Evolutionary conservation across 2,113 vertebrate species (phyloP).

Genomic region (Eleginops maclovinus): DNA sequence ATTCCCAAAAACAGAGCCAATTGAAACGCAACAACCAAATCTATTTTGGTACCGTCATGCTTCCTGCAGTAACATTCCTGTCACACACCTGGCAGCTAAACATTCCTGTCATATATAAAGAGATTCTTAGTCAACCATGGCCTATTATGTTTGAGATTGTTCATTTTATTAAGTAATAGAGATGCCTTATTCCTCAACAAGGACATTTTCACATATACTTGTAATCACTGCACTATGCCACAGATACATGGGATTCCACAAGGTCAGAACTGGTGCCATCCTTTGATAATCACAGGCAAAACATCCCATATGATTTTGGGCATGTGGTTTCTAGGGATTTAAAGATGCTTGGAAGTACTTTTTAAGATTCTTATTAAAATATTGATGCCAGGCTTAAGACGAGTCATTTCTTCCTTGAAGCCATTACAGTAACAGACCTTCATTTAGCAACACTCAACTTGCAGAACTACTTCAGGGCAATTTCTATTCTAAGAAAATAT

Average conservation of each 20-base stretch:
- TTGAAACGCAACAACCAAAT: neutral
- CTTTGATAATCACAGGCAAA: neutral
- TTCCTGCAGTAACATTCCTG: neutral
- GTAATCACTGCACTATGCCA: neutral
- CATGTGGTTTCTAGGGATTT: neutral
- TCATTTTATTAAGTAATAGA: neutral
- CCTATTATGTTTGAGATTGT: neutral
- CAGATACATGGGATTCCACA: neutral
- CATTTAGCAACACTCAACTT: too few relatives aligned
- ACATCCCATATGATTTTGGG: neutral
- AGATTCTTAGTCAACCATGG: neutral
- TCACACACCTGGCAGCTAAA: slow-evolving; percentile 16
- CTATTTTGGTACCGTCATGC: neutral
- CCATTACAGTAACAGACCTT: too few relatives aligned
- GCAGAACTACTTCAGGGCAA: neutral
- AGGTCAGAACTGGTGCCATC: neutral
- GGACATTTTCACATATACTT: neutral
- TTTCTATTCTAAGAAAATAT: neutral
- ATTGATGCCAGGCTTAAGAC: neutral
- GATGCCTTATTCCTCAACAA: neutral
- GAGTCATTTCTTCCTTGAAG: too few relatives aligned
- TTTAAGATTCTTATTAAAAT: neutral
- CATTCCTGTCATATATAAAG: neutral
- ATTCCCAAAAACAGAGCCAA: neutral
- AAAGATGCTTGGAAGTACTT: neutral